phyloP scores from a whole-genome alignment of 2,888 invertebrate genomes.

The Hypena proboscidalis region DNA sequence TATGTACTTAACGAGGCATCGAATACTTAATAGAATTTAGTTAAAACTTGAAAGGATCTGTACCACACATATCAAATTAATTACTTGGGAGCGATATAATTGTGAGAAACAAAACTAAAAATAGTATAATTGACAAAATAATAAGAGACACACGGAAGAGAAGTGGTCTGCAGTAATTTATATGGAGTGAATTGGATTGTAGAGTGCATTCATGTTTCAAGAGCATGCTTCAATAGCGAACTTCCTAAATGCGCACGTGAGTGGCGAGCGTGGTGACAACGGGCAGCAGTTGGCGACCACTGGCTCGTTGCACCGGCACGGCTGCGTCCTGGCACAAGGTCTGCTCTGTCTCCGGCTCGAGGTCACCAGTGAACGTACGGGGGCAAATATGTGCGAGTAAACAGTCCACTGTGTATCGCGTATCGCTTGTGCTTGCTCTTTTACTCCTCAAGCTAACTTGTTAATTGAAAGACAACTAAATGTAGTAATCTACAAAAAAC shows the following conservation, averaged over 20 bases:
- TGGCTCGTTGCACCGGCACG: constrained; percentile 38
- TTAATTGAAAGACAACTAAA: constrained; percentile 2
- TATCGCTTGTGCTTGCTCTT: constrained; percentile 38
- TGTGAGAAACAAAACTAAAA: too few species aligned
- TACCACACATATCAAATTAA: too few species aligned
- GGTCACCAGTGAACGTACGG: constrained; percentile 76
- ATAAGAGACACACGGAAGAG: constrained; percentile 29
- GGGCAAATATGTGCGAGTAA: constrained; percentile 63
- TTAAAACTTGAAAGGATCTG: too few species aligned
- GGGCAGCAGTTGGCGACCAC: constrained; percentile 44
- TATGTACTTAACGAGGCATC: constrained; percentile 3
- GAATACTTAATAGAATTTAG: too few species aligned
- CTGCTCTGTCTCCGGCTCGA: constrained; percentile 62
- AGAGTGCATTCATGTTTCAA: constrained; percentile 39
- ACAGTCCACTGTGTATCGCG: constrained; percentile 48
- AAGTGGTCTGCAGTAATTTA: constrained; percentile 8
- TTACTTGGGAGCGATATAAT: too few species aligned
- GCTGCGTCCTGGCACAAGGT: constrained; percentile 72
- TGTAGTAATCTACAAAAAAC: constrained; percentile 18
- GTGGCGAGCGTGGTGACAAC: constrained; percentile 13
- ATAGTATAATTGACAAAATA: too few species aligned
- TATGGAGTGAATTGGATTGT: constrained; percentile 11
- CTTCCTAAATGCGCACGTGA: constrained; percentile 50
- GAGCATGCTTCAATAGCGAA: constrained; percentile 43
- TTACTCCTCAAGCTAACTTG: constrained; percentile 34